These are phyloP conservation scores for Heliconius himera DNA, from an alignment of 1,140 invertebrate genomes.

Conservation along the genomic window DNA sequence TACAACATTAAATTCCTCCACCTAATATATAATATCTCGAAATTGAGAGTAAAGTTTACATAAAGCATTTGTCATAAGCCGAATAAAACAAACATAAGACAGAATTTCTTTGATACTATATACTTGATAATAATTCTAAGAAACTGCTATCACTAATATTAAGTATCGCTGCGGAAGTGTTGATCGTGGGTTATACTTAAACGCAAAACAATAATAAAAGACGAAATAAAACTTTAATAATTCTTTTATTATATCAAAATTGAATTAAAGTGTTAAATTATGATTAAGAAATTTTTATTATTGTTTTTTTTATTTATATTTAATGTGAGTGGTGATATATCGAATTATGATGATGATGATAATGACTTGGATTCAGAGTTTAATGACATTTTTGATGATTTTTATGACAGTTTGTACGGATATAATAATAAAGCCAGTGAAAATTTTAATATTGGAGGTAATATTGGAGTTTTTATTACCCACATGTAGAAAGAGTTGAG, in stretches of 20 bases:
- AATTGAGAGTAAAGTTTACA: too few species aligned
- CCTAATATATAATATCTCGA: too few species aligned
- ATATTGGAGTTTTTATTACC: neutral
- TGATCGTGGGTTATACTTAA: neutral
- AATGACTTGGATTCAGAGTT: neutral
- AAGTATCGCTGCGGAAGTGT: conserved; percentile 7
- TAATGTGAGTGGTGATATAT: neutral
- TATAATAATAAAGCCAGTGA: neutral
- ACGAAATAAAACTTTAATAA: neutral
- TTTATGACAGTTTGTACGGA: neutral
- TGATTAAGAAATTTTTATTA: neutral
- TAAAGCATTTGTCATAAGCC: too few species aligned
- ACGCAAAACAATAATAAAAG: neutral
- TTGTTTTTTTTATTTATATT: neutral
- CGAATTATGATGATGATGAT: neutral
- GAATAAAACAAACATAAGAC: too few species aligned
- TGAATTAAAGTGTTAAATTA: neutral
- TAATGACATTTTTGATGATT: neutral
- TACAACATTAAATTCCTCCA: too few species aligned
- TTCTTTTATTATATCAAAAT: neutral
- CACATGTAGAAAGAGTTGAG: too few species aligned
- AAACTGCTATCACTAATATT: neutral
- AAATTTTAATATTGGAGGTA: neutral
- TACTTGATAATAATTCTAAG: neutral
- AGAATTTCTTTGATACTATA: neutral